Evolutionary conservation across 2,797 vertebrate species (phyloP).

Genomic region (Characodon lateralis): DNA sequence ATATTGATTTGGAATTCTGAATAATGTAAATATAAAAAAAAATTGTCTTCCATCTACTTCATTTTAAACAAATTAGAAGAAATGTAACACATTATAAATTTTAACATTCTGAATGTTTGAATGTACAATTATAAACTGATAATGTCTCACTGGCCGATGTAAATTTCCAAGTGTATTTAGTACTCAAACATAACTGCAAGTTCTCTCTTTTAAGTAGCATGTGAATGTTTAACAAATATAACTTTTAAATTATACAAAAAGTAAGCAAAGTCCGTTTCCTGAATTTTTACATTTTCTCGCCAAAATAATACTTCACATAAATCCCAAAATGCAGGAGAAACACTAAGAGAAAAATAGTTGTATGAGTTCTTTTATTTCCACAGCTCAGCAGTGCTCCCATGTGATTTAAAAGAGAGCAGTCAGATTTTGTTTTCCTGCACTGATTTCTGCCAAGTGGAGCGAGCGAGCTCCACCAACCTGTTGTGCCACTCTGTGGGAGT

Average conservation of each 20-base stretch:
- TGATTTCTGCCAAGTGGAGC: conserved; percentile 48
- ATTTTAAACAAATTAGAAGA: too few species aligned
- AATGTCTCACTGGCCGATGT: not conserved
- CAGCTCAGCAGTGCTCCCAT: conserved; percentile 28
- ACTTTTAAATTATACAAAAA: not conserved
- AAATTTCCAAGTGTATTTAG: not conserved
- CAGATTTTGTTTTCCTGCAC: conserved; percentile 19
- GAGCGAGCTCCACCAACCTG: conserved; percentile 67
- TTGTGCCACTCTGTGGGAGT: conserved; percentile 67
- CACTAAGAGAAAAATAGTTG: not conserved
- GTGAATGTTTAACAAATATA: not conserved
- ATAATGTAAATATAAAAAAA: too few species aligned
- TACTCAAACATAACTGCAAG: not conserved
- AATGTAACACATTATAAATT: too few species aligned
- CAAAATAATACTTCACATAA: not conserved
- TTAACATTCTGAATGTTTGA: too few species aligned
- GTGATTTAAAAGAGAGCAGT: conserved; percentile 44
- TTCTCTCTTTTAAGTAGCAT: not conserved
- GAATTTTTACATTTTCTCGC: not conserved
- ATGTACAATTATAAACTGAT: not conserved
- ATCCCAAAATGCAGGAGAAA: not conserved
- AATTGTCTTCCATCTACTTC: too few species aligned
- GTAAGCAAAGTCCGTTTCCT: not conserved
- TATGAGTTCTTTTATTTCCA: conserved; percentile 23
- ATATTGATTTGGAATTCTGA: too few species aligned